phyloP scores from a whole-genome alignment of 2,888 invertebrate species.

The Platycnemis pennipes region DNA sequence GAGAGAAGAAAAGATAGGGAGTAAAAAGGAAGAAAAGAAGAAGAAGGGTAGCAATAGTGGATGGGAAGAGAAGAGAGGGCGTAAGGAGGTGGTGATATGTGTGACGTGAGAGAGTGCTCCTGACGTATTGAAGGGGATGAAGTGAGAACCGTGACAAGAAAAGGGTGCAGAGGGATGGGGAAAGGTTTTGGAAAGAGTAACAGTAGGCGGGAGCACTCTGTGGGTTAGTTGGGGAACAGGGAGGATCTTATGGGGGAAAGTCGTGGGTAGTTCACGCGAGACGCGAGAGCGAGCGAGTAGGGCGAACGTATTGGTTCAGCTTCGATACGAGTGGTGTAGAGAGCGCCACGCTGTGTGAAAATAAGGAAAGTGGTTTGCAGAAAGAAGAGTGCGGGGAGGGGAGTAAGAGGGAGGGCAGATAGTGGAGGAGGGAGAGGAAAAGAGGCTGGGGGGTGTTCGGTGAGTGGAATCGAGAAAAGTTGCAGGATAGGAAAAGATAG shows the following conservation, averaged over 20 bases:
- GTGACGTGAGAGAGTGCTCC: conserved; percentile 43
- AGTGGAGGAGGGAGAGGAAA: background rate
- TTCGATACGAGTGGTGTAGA: background rate
- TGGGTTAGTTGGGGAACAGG: background rate
- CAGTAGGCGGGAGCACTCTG: background rate
- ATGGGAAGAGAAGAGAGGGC: background rate
- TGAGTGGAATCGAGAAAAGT: background rate
- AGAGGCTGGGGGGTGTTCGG: background rate
- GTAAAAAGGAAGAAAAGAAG: no score
- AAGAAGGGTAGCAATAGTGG: background rate
- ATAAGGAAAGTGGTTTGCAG: background rate
- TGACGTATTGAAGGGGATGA: conserved; percentile 55
- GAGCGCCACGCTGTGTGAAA: background rate
- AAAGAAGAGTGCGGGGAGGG: background rate
- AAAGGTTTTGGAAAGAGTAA: background rate
- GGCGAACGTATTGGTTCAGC: background rate
- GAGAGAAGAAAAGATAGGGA: background rate
- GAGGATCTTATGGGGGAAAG: background rate
- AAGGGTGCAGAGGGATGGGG: background rate
- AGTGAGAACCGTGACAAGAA: conserved; percentile 25
- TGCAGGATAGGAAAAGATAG: background rate
- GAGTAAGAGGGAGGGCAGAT: background rate
- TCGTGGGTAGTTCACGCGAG: background rate
- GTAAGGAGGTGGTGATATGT: background rate
- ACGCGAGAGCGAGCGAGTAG: background rate